Base-by-base conservation (phyloP, 2,888 invertebrate genomes). In the Lasioglossum figueresi region DNA sequence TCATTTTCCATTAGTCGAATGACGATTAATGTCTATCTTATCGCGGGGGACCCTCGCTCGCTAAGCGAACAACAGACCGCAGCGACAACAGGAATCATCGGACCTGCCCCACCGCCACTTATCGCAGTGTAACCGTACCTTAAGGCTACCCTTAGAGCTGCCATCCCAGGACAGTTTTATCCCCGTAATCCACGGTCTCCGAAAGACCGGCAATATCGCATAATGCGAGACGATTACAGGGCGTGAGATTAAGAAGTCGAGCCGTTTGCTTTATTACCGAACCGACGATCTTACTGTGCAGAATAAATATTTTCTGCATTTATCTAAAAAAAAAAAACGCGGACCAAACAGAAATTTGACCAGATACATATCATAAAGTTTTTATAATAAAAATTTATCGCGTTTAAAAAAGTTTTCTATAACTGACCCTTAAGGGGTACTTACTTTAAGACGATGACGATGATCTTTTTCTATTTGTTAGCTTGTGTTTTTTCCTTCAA, bases 211-310 rank as follows among this genome's bases (percentile, higher is more conserved):
- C 76, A 75, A 84, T 81, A 78, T 52, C 31, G 34, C 37, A 63
- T 68, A 59, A 72, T 79, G 68, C 37, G 66, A 40, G 81, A 68
- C 76, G 77, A 85, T 87, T 89, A 82, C 78, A 74, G 70, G 63
- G 23, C 59, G 72, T 72, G 82, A 90, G 83, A 91, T 91, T 89
- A 89, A 86, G 75, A 88, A 87, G 85, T 79, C 80, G 31, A 85
- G 83, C 76, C 70, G 82, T 87, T 84, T 73, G 77, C 52, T 71
- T 87, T 85, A 89, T 90, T 88, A 88, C 52, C 10, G 3, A 52
- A 52, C 52, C 10, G n/a, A 10, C 52, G 10, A n/a, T n/a, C n/a
- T 23, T 23, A 3, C 23, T 23, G 10, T 23, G 48, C 23, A 8
- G 48, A 52, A 52, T 23, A 52, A 23, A 52, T 2, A 23, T 23